Base-by-base conservation (phyloP, 1,140 invertebrate genomes). In the Drosophila serrata region DNA sequence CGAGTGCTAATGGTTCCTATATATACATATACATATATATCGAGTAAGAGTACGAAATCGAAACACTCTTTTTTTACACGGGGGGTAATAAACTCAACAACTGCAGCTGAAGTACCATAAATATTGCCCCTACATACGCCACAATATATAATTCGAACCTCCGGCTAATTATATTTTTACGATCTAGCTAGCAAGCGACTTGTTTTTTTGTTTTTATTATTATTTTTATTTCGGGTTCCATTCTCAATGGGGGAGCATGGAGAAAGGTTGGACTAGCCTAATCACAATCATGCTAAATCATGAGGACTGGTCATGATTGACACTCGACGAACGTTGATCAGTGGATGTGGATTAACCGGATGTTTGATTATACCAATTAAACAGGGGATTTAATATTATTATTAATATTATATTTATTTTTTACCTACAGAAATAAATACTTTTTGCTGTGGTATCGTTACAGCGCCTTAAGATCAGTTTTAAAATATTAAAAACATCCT, bases 71-170 rank as follows among this genome's bases (percentile, higher is more conserved):
- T 81, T 82, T 79, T 85, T 33, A 82, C 72, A 75, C 42, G 42
- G 43, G 48, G 46, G 24, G 27, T 70, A 56, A 88, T 88, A 88
- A 88, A 90, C 62, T 67, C 51, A 64, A 75, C 78, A 67, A 90
- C 58, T 79, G 69, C 64, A 72, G 4, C 49, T 91, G 63, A 86
- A 90, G 87, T 86, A 37, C 77, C 87, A 90, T 91, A 90, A 90
- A 90, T 75, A 72, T 12, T 33, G 51, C 48, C 60, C 65, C 65
- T 65, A 39, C 74, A 72, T 62, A 51, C 39, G 67, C 59, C 43
- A 7, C 64, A 9, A 13, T 33, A 45, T 46, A 63, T 39, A 29
- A 29, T 40, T 64, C 12, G 12, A 43, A 57, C 46, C 45, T 22
- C 19, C n/a, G 40, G 15, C 33, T 69, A 75, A 75, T 75, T 75